These are phyloP conservation scores for Portunus trituberculatus DNA, from an alignment of 1,140 invertebrate genomes.

Conservation along the genomic window DNA sequence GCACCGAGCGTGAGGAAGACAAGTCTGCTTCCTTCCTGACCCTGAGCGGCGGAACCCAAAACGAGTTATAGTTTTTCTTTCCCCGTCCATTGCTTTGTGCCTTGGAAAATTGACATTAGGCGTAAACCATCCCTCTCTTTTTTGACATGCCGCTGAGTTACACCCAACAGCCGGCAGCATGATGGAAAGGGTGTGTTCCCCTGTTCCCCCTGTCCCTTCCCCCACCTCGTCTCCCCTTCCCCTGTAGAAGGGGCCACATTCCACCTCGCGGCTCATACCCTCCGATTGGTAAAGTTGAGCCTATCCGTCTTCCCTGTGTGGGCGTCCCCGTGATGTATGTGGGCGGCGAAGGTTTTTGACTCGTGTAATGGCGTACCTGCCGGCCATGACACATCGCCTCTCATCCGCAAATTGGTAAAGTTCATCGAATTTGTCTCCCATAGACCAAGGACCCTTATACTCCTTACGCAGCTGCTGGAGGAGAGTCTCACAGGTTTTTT, in stretches of 20 bases:
- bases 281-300: not conserved
- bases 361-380: not conserved
- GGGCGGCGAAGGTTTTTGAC: not conserved
- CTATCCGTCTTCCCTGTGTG: not conserved
- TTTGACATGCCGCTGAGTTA: too few species aligned
- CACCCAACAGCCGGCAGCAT: too few species aligned
- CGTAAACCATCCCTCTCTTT: too few species aligned
- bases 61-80: too few species aligned
- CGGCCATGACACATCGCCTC: not conserved
- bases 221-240: not conserved
- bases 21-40: too few species aligned
- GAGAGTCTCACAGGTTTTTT: too few species aligned
- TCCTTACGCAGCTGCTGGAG: too few species aligned
- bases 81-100: too few species aligned
- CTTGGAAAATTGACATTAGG: too few species aligned
- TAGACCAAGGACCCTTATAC: not conserved
- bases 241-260: not conserved
- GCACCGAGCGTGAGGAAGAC: too few species aligned
- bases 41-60: too few species aligned
- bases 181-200: too few species aligned
- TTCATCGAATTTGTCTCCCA: not conserved
- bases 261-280: not conserved
- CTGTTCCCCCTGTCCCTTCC: not conserved
- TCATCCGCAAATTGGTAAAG: not conserved
- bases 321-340: conserved; percentile 18